phyloP scores from a whole-genome alignment of 2,113 vertebrate species.

The Xyrauchen texanus region DNA sequence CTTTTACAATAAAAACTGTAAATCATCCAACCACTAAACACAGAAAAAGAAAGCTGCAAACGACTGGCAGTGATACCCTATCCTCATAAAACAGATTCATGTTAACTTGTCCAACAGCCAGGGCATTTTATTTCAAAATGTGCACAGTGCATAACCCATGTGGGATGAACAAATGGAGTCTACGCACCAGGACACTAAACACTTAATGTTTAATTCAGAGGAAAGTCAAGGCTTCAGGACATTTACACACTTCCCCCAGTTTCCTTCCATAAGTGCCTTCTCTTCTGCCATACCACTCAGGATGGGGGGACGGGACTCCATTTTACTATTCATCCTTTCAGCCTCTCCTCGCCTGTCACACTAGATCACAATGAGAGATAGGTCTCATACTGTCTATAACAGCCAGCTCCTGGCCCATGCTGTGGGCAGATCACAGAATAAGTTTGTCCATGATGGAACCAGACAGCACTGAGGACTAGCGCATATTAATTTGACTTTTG shows the following conservation, averaged over 20 bases:
- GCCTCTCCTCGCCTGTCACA: conserved; percentile 39
- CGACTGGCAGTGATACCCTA: conserved; percentile 22
- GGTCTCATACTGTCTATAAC: conserved; percentile 23
- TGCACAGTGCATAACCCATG: conserved; percentile 17
- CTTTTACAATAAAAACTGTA: neutral
- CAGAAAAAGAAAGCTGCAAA: neutral
- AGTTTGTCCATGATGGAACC: neutral
- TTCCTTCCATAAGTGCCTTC: conserved; percentile 14
- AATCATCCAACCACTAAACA: conserved; percentile 20
- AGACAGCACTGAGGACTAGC: neutral
- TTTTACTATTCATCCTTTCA: conserved; percentile 34
- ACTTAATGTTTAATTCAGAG: conserved; percentile 56
- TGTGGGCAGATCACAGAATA: neutral
- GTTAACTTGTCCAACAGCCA: conserved; percentile 41
- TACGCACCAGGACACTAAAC: conserved; percentile 51
- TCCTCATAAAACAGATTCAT: conserved; percentile 28
- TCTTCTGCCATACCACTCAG: conserved; percentile 32
- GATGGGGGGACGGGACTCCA: conserved; percentile 35
- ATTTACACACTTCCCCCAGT: conserved; percentile 9
- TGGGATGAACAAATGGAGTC: conserved; percentile 35
- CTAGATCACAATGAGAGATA: conserved; percentile 37
- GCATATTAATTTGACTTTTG: neutral
- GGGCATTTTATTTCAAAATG: conserved; percentile 39
- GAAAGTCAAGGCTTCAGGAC: conserved; percentile 48
- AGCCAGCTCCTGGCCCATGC: neutral